A percentile compares a stretch with the other conserved stretches of the same genome.
These are phyloP conservation scores for Vulpes lagopus DNA, from an alignment of 2,113 vertebrate species.

Conservation along the genomic window DNA sequence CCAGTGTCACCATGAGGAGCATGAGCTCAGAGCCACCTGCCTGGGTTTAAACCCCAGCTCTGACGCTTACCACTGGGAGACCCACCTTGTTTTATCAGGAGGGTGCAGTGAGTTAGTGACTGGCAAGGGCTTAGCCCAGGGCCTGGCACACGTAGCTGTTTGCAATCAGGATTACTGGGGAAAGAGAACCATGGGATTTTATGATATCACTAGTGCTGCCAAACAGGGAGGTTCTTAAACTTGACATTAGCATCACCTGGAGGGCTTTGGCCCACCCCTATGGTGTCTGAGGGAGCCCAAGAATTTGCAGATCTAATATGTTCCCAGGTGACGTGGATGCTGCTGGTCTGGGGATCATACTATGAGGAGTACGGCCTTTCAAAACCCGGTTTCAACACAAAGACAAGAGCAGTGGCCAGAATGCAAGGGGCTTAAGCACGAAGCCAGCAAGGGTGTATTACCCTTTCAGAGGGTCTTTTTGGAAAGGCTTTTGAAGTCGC, in stretches of 20 bases:
- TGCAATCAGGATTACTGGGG: neutral
- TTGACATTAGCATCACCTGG: neutral
- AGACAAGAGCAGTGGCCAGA: neutral
- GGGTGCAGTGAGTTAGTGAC: neutral
- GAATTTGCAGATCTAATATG: neutral
- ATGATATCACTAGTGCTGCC: neutral
- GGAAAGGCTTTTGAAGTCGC: neutral
- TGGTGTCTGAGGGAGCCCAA: neutral
- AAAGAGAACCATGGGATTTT: neutral
- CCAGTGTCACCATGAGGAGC: neutral
- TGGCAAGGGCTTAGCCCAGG: neutral
- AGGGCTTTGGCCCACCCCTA: neutral
- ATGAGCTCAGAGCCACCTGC: neutral
- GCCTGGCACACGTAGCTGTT: neutral
- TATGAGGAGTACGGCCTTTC: neutral
- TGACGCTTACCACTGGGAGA: neutral
- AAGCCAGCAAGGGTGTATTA: neutral
- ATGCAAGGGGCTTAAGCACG: neutral
- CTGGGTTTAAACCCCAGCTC: neutral
- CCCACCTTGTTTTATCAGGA: neutral
- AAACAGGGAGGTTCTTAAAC: neutral
- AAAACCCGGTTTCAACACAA: neutral
- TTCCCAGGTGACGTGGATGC: neutral
- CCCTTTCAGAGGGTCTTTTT: neutral
- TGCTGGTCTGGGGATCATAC: neutral